These are phyloP conservation scores for Palythoa heliodiscus DNA, from an alignment of 92 coral and sea anemone species.

Conservation along the genomic window DNA sequence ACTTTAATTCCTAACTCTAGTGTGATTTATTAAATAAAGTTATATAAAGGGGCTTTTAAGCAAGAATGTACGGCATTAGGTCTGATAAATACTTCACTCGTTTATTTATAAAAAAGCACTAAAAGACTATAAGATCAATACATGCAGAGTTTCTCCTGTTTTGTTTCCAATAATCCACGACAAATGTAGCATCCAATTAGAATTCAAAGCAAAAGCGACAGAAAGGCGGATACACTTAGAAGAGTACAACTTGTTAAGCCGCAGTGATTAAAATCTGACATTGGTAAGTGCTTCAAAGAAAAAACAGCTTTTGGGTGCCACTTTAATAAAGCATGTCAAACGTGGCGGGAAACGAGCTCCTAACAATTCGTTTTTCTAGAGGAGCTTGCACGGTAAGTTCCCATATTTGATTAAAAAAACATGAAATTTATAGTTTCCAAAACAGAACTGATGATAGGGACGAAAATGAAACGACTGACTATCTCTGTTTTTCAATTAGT, in stretches of 20 bases:
- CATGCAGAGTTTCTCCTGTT: neutral
- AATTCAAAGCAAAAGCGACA: neutral
- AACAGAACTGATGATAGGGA: neutral
- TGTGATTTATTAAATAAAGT: neutral
- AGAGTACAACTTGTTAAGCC: constrained; percentile 3
- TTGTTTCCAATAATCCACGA: neutral
- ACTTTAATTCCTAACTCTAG: neutral
- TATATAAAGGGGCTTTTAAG: constrained; percentile 22
- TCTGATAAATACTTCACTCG: constrained; percentile 7
- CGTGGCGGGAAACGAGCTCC: neutral
- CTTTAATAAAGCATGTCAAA: neutral
- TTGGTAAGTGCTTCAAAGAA: constrained; percentile 15
- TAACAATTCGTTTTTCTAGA: neutral
- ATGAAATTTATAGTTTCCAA: too few species aligned
- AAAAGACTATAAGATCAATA: neutral
- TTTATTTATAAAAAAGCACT: neutral
- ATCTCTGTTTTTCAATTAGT: neutral
- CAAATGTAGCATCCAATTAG: constrained; percentile 4
- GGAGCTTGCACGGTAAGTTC: too few species aligned
- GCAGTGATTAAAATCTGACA: constrained; percentile 2
- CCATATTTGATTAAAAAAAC: too few species aligned
- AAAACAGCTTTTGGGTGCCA: constrained; percentile 29
- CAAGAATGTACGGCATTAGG: constrained; percentile 18
- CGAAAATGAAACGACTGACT: neutral
- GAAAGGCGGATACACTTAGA: constrained; percentile 19